These are phyloP conservation scores for Eumerus sabulonum DNA, from an alignment of 2,888 invertebrate genomes.

Conservation along the genomic window DNA sequence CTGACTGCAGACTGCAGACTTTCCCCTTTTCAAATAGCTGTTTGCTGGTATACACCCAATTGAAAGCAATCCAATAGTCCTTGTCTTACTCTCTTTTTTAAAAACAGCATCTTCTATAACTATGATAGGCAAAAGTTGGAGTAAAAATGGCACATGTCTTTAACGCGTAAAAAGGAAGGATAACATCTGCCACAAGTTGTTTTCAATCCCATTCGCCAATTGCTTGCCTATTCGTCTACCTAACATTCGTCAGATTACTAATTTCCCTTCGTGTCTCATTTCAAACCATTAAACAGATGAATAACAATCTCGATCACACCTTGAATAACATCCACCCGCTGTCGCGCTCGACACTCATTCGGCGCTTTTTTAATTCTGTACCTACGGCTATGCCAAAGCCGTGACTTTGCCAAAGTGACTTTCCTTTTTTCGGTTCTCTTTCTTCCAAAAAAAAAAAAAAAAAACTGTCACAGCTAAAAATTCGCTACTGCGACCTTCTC, in stretches of 20 bases:
- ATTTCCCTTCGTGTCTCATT: constrained; percentile 27
- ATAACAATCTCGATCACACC: constrained; percentile 28
- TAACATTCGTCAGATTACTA: neutral
- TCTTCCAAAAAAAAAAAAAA: neutral
- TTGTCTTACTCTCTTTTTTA: no score
- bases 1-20: no score
- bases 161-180: no score
- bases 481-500: constrained; percentile 42
- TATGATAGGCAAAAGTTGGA: no score
- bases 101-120: no score
- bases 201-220: no score
- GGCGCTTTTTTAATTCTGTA: neutral
- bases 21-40: no score
- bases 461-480: neutral
- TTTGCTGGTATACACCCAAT: no score
- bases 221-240: neutral
- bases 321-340: constrained; percentile 13
- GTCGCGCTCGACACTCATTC: neutral
- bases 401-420: constrained; percentile 40
- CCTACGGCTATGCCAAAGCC: neutral
- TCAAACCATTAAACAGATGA: constrained; percentile 22
- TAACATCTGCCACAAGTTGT: no score
- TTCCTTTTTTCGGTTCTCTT: constrained; percentile 34
- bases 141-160: no score
- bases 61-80: no score